These are phyloP conservation scores for Pseudoatta argentina DNA, from an alignment of 1,140 invertebrate species.

Conservation along the genomic window DNA sequence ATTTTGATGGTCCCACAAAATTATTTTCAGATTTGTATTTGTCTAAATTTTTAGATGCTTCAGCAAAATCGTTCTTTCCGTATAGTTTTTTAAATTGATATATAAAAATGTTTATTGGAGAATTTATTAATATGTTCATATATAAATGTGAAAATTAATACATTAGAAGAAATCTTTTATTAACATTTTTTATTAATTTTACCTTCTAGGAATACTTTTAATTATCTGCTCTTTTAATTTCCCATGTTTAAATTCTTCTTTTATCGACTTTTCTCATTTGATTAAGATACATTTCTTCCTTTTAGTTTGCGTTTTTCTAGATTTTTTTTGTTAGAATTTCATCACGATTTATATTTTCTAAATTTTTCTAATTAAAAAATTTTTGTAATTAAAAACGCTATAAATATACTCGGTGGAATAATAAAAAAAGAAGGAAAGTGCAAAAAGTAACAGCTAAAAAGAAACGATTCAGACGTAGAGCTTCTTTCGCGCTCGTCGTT, in stretches of 20 bases:
- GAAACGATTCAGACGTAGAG: constrained; percentile 3
- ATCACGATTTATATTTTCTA: neutral
- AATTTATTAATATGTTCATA: neutral
- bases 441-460: neutral
- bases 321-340: neutral
- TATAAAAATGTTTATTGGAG: neutral
- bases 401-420: neutral
- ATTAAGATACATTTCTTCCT: too few species aligned
- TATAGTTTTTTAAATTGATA: constrained; percentile 11
- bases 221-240: neutral
- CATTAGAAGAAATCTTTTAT: neutral
- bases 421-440: neutral
- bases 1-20: too few species aligned
- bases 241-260: neutral
- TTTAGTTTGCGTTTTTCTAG: neutral
- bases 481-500: constrained; percentile 47
- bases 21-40: too few species aligned
- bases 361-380: neutral
- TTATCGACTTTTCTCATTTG: too few species aligned
- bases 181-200: neutral
- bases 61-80: too few species aligned
- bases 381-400: too few species aligned
- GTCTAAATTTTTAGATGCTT: too few species aligned
- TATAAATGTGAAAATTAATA: neutral
- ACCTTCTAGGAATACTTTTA: neutral